Evolutionary conservation across 1,140 invertebrate species (phyloP).

Genomic region (Sinella curviseta): DNA sequence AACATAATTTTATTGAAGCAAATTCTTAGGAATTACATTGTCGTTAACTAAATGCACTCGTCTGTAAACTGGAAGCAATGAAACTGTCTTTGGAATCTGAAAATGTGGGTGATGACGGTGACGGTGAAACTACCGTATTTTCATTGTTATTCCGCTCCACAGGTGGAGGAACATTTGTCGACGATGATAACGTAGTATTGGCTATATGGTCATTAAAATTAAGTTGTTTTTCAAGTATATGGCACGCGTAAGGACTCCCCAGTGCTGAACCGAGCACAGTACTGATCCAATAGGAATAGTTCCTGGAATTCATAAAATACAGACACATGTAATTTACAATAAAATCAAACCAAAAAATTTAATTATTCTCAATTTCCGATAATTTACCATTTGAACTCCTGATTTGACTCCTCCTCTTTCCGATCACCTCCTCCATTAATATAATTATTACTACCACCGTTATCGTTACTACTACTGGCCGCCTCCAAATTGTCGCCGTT

Average conservation of each 20-base stretch:
- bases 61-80: not conserved
- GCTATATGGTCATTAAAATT: not conserved
- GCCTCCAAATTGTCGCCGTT: not conserved
- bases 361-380: no score
- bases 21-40: not conserved
- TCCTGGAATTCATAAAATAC: no score
- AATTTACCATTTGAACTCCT: slow-evolving; percentile 17
- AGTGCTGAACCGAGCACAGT: slow-evolving; percentile 32
- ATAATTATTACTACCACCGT: not conserved
- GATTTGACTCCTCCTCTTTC: not conserved
- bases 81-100: no score
- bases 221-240: slow-evolving; percentile 29
- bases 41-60: not conserved
- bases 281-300: slow-evolving; percentile 29
- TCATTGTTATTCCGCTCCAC: no score
- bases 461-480: not conserved
- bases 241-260: slow-evolving; percentile 30
- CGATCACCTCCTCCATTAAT: not conserved
- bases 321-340: no score
- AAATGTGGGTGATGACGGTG: no score
- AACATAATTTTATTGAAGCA: not conserved
- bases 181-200: not conserved
- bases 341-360: no score
- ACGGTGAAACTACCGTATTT: not conserved
- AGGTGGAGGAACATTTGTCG: no score